Conservation (phyloP, 2,888 invertebrate species). For the Tetheella fluctuosa region DNA sequence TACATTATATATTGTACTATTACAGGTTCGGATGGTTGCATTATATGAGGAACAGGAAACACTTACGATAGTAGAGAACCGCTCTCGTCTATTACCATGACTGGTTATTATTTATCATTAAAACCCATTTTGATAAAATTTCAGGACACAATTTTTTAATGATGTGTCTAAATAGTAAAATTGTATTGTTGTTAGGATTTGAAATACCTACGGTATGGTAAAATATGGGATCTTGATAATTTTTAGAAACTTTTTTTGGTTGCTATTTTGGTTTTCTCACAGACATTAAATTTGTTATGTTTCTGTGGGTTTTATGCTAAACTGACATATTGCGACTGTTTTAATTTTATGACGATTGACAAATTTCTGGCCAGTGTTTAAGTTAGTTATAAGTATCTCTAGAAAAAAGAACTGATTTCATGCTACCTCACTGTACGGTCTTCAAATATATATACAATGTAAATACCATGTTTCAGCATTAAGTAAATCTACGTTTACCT, state of each 20-base stretch:
- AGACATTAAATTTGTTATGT: too few species aligned
- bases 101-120: not conserved
- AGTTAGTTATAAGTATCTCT: not conserved
- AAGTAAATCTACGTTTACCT: too few species aligned
- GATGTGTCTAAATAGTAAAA: not conserved
- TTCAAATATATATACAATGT: too few species aligned
- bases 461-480: too few species aligned
- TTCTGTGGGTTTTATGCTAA: not conserved
- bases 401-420: too few species aligned
- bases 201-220: too few species aligned
- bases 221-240: not conserved
- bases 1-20: too few species aligned
- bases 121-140: not conserved
- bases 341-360: not conserved
- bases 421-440: too few species aligned
- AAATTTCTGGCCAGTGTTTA: not conserved
- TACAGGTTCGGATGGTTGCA: too few species aligned
- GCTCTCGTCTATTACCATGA: not conserved
- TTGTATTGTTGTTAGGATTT: not conserved
- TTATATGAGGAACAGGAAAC: too few species aligned
- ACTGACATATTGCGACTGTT: conserved; percentile 4
- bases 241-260: conserved; percentile 1
- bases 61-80: not conserved
- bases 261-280: not conserved
- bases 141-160: not conserved